A percentile compares a stretch with the other conserved stretches of the same genome.
phyloP scores from a whole-genome alignment of 2,797 vertebrate species.

The Nyctalus aviator region DNA sequence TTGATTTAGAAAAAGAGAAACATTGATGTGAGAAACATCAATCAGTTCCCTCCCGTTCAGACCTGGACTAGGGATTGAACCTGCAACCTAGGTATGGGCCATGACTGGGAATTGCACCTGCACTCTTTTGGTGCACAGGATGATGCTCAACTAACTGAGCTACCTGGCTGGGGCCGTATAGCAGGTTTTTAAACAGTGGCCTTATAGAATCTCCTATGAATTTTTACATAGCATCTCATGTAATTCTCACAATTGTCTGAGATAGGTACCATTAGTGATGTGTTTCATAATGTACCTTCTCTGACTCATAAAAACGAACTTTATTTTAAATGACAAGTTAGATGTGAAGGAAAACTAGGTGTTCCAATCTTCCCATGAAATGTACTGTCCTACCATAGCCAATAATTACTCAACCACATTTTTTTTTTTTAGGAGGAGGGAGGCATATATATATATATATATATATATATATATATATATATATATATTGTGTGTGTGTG shows the following conservation, averaged over 20 bases:
- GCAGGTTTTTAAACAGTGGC: neutral
- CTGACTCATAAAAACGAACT: neutral
- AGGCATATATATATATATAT: no score
- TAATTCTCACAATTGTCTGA: neutral
- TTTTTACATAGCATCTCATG: neutral
- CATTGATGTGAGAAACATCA: neutral
- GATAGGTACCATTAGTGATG: neutral
- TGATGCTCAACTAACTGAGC: neutral
- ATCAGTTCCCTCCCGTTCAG: neutral
- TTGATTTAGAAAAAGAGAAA: neutral
- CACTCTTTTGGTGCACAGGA: neutral
- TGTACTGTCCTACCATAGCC: neutral
- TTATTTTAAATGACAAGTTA: constrained; percentile 14
- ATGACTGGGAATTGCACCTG: neutral
- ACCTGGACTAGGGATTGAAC: neutral
- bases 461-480: no score
- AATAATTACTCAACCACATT: neutral
- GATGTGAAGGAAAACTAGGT: neutral
- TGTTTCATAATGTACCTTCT: neutral
- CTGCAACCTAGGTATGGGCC: neutral
- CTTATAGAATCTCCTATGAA: neutral
- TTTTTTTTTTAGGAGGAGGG: no score
- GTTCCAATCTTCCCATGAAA: neutral
- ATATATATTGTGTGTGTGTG: neutral
- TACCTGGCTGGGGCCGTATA: neutral